Conservation (phyloP, 2,113 vertebrate genomes). For the Leptobrachium ailaonicum region DNA sequence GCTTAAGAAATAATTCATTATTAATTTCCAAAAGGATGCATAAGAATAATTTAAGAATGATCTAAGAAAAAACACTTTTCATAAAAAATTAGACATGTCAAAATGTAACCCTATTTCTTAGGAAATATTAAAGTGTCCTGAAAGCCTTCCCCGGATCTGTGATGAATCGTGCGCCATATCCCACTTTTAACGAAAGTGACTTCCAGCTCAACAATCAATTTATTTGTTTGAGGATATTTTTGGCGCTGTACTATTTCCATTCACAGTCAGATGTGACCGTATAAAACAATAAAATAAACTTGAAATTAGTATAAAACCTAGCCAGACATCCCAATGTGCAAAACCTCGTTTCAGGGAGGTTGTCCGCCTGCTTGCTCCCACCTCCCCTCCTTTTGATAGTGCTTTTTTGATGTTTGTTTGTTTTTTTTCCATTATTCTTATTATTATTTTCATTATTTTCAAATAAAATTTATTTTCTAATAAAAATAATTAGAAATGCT, state of each 20-base stretch:
- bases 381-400: no score
- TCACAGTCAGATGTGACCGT: slow-evolving; percentile 35
- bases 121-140: slow-evolving; percentile 65
- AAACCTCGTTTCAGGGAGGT: no score
- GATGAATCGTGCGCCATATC: slow-evolving; percentile 62
- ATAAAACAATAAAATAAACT: no score
- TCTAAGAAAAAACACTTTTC: slow-evolving; percentile 65
- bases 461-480: no score
- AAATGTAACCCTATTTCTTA: slow-evolving; percentile 67
- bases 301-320: no score
- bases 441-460: no score
- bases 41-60: slow-evolving; percentile 67
- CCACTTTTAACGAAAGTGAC: slow-evolving; percentile 53
- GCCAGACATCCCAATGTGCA: no score
- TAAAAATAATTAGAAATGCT: no score
- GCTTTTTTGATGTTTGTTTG: no score
- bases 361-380: no score
- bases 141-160: slow-evolving; percentile 56
- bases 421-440: no score
- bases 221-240: slow-evolving; percentile 50
- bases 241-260: slow-evolving; percentile 56
- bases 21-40: slow-evolving; percentile 66
- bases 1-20: slow-evolving; percentile 76
- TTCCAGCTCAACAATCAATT: slow-evolving; percentile 48
- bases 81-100: slow-evolving; percentile 62